A percentile compares a stretch with the other conserved stretches of the same genome.
Conservation (phyloP, 1,140 invertebrate genomes). For the Oppia nitens region DNA sequence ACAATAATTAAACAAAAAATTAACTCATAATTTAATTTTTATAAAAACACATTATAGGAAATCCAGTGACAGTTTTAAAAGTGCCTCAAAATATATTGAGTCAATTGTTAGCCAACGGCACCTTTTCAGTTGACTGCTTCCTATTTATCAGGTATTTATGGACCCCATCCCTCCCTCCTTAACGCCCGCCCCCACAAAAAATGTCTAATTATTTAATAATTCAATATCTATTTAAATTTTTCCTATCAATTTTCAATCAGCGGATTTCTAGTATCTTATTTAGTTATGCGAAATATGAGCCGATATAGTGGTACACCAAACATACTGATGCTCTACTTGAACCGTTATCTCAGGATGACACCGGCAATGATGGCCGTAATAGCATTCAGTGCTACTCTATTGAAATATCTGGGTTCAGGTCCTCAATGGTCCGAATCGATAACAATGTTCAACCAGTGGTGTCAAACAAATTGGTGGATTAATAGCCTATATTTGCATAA, state of each 20-base stretch:
- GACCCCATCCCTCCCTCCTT: no score
- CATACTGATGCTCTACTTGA: constrained; percentile 18
- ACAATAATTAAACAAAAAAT: not conserved
- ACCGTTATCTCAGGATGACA: constrained; percentile 23
- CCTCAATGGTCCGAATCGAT: constrained; percentile 21
- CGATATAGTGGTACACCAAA: constrained; percentile 15
- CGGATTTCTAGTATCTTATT: constrained; percentile 20
- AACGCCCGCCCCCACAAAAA: no score
- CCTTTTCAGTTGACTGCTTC: constrained; percentile 24
- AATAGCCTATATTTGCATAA: constrained; percentile 25
- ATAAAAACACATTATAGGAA: constrained; percentile 9
- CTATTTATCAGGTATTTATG: constrained; percentile 21
- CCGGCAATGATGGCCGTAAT: constrained; percentile 23
- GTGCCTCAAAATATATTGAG: constrained; percentile 16
- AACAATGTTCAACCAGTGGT: constrained; percentile 23
- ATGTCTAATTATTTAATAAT: not conserved
- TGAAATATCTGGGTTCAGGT: constrained; percentile 21
- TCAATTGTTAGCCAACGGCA: constrained; percentile 24
- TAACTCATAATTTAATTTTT: not conserved
- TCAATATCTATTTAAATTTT: not conserved
- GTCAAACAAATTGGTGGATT: constrained; percentile 24
- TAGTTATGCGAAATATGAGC: constrained; percentile 14
- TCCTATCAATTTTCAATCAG: constrained; percentile 7
- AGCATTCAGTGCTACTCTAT: constrained; percentile 19
- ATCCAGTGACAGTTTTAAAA: constrained; percentile 10